Conservation (phyloP, 2,888 invertebrate genomes). For the Atrina japonica region DNA sequence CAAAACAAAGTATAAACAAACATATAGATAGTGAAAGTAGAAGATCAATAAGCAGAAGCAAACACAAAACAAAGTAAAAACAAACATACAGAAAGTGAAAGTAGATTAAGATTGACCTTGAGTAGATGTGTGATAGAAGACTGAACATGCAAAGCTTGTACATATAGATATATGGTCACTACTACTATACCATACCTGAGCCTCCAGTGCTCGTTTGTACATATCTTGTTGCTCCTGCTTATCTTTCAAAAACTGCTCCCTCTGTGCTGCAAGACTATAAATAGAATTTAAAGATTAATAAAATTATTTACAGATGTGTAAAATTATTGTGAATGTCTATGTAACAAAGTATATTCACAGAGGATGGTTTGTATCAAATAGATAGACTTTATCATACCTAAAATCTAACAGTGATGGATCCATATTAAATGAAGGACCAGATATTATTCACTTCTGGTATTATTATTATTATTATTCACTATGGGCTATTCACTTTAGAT, state of each 20-base stretch:
- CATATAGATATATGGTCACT: no score
- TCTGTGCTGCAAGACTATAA: conserved; percentile 78
- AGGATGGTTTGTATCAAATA: no score
- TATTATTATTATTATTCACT: no score
- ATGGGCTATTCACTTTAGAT: no score
- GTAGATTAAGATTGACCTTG: conserved; percentile 11
- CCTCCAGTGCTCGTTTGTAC: conserved; percentile 77
- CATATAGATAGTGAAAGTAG: not conserved
- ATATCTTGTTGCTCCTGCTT: conserved; percentile 74
- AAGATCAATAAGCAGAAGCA: not conserved
- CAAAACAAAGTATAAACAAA: not conserved
- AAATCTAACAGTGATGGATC: no score
- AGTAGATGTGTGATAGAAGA: no score
- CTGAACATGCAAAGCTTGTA: no score
- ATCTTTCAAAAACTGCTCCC: conserved; percentile 77
- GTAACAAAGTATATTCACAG: no score
- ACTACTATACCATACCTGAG: conserved; percentile 78
- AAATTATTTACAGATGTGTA: not conserved
- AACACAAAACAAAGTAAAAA: not conserved
- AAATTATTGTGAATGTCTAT: no score
- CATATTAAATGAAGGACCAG: no score
- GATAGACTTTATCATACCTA: no score
- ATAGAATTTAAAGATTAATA: conserved; percentile 11
- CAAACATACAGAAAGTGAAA: conserved; percentile 3
- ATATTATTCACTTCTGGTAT: no score